These are phyloP conservation scores for Papilio polytes DNA, from an alignment of 1,140 invertebrate species.

Conservation along the genomic window DNA sequence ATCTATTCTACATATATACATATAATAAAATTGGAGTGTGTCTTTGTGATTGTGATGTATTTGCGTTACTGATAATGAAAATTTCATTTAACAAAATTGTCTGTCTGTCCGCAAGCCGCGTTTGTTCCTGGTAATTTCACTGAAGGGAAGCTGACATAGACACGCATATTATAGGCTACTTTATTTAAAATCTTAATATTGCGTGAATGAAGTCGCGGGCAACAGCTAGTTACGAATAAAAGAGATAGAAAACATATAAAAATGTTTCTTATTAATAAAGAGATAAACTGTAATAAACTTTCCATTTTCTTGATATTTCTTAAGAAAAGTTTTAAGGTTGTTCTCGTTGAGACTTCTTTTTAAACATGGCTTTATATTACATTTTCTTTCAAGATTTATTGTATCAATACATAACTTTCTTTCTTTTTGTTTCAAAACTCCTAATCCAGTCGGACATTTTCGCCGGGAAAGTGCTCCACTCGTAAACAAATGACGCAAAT, in stretches of 20 bases:
- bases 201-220: no score
- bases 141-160: no score
- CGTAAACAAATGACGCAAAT: constrained; percentile 36
- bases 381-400: constrained; percentile 24
- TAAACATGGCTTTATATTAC: constrained; percentile 3
- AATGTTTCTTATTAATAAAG: not conserved
- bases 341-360: not conserved
- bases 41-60: no score
- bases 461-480: constrained; percentile 13
- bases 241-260: not conserved
- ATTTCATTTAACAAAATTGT: no score
- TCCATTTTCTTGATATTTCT: not conserved
- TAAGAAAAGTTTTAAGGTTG: not conserved
- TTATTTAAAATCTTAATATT: no score
- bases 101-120: no score
- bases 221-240: no score
- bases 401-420: constrained; percentile 7
- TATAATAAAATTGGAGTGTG: no score
- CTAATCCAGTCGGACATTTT: constrained; percentile 36
- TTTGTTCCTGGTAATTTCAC: no score
- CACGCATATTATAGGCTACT: no score
- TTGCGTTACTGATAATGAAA: no score
- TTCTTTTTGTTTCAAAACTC: constrained; percentile 25
- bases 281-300: not conserved
- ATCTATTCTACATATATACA: no score